phyloP scores from a whole-genome alignment of 2,113 vertebrate species.

The Zosterops pallidus region DNA sequence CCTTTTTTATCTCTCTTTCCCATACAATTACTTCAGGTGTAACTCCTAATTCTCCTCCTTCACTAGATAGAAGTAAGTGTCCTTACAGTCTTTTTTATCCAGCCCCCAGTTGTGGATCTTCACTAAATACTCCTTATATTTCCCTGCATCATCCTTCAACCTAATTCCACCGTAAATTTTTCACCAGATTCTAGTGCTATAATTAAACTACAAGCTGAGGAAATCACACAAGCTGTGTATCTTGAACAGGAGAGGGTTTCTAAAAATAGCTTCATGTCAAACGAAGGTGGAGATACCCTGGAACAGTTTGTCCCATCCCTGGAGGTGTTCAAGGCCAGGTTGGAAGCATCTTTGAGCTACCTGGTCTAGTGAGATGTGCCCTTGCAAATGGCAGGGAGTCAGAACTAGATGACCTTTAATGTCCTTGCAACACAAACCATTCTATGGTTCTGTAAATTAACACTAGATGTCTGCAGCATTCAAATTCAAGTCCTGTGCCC shows the following conservation, averaged over 20 bases:
- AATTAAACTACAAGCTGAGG: background rate
- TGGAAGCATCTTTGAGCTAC: background rate
- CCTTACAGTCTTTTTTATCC: background rate
- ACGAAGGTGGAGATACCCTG: accelerated
- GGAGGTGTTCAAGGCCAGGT: background rate
- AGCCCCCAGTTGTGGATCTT: background rate
- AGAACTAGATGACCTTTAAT: background rate
- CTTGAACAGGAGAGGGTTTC: background rate
- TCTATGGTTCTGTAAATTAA: background rate
- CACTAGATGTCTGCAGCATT: background rate
- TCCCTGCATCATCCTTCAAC: background rate
- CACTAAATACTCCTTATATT: background rate
- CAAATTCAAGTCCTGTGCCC: background rate
- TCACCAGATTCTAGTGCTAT: background rate
- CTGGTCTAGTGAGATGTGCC: background rate
- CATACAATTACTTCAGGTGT: background rate
- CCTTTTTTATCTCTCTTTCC: background rate
- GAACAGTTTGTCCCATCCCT: background rate
- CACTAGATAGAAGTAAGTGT: background rate
- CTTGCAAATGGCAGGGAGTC: background rate
- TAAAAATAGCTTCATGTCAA: background rate
- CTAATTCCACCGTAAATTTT: background rate
- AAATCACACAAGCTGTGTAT: background rate
- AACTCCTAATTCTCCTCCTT: background rate
- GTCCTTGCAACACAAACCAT: background rate